Evolutionary conservation across 2,888 invertebrate species (phyloP), one percentile per base, ranked within the genome.

Genomic region (Bombylius discolor): DNA sequence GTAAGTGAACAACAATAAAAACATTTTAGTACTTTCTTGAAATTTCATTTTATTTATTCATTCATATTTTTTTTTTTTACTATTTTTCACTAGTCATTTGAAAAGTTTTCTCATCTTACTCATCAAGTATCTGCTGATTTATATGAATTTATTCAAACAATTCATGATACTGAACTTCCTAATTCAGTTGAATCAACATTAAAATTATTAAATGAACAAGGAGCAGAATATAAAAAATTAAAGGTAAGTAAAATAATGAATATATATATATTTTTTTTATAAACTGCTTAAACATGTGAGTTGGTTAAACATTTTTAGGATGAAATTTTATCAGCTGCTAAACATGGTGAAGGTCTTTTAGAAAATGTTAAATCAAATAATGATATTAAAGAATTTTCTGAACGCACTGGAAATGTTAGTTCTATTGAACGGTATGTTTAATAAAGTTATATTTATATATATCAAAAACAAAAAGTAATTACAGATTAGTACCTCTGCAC

Each of bases 121-220:
- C 89, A 90, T 69, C 87, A 91, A 68, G 91, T 96, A 56, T 93
- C 95, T 31, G 79, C 83, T 61, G 85, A 88, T 63, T 76, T 97
- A 67, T 89, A 91, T 68, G 82, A 84, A 61, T 92, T 95, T 69
- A 94, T 93, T 65, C 85, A 87, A 68, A 83, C 85, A 64, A 85
- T 96, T 64, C 87, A 90, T 63, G 94, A 94, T 76, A 87, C 85
- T 64, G 94, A 94, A 76, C 87, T 96, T 77, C 96, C 96, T 14
- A 95, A 95, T 73, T 93, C 94, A 70, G 93, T 92, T 39, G 82
- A 87, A 67, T 87, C 91, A 64, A 96, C 95, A 61, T 86, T 90
- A 74, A 83, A 87, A 67, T 78, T 96, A 65, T 79, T 97, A 65
- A 84, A 86, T 71, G 84, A 85, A 68, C 95, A 94, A 76, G 87